Conservation (phyloP, 2,113 vertebrate genomes). For the Albula glossodonta region DNA sequence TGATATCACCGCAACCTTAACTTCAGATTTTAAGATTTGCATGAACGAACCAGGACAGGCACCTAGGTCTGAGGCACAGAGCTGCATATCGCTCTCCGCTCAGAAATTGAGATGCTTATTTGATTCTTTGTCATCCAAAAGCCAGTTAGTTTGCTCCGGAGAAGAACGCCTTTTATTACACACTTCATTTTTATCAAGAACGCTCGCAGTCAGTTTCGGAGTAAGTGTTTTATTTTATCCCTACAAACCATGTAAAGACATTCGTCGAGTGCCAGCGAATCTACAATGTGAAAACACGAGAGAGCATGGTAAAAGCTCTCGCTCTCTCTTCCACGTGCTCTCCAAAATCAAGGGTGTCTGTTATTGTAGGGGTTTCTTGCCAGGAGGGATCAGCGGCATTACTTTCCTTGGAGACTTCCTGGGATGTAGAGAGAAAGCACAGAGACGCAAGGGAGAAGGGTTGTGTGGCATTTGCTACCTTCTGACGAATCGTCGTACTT, state of each 20-base stretch:
- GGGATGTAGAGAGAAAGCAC: constrained; percentile 4
- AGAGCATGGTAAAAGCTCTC: neutral
- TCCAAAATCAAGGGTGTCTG: neutral
- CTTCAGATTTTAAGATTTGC: neutral
- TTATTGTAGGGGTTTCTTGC: constrained; percentile 14
- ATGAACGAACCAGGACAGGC: constrained; percentile 7
- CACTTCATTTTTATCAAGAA: neutral
- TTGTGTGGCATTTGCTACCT: neutral
- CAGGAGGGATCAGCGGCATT: neutral
- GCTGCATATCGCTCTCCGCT: neutral
- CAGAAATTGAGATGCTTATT: constrained; percentile 7
- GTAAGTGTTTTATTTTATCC: neutral
- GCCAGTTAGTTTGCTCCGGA: neutral
- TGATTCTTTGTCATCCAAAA: neutral
- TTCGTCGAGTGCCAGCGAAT: neutral
- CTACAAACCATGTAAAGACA: constrained; percentile 1
- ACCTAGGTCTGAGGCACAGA: constrained; percentile 16
- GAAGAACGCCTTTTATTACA: constrained; percentile 10
- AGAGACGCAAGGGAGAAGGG: neutral
- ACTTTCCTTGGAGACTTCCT: constrained; percentile 26
- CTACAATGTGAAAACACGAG: neutral
- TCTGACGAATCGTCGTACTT: neutral
- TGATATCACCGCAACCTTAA: neutral
- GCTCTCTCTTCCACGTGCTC: constrained; percentile 20
- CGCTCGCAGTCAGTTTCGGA: neutral